Evolutionary conservation across 1,140 invertebrate species (phyloP).

Genomic region (Tetranychus cinnabarinus): DNA sequence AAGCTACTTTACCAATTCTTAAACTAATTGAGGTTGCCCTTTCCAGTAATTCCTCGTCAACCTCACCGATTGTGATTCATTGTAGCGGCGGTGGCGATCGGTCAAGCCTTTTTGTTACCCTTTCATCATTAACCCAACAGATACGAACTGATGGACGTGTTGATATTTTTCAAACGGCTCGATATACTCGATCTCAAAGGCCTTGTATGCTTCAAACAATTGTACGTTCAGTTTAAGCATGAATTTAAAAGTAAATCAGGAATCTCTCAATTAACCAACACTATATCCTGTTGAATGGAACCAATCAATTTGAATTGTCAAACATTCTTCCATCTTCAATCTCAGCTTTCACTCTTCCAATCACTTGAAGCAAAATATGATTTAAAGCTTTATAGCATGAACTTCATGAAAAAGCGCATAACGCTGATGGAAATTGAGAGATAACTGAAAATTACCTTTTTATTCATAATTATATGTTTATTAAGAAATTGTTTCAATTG

Average conservation of each 20-base stretch:
- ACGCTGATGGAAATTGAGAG: too few species aligned
- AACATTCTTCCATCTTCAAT: too few species aligned
- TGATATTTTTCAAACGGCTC: conserved; percentile 54
- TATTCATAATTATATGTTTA: not conserved
- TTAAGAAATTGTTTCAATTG: not conserved
- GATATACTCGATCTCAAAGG: conserved; percentile 58
- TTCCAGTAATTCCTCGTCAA: not conserved
- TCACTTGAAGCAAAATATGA: too few species aligned
- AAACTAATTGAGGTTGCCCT: conserved; percentile 12
- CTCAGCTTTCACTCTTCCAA: too few species aligned
- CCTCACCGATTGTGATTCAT: conserved; percentile 11
- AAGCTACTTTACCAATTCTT: conserved; percentile 9
- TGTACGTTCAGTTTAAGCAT: conserved; percentile 11
- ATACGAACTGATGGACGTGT: conserved; percentile 51
- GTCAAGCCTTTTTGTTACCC: conserved; percentile 62
- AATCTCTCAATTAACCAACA: too few species aligned
- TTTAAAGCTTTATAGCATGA: too few species aligned
- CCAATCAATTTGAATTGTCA: too few species aligned
- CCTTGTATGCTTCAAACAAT: conserved; percentile 43
- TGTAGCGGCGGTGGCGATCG: conserved; percentile 51
- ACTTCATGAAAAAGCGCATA: too few species aligned
- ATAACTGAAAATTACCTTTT: not conserved
- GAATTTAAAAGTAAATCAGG: not conserved
- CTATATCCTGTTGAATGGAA: too few species aligned
- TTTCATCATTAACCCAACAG: conserved; percentile 60